phyloP scores from a whole-genome alignment of 2,113 vertebrate genomes.

The Plotosus lineatus region DNA sequence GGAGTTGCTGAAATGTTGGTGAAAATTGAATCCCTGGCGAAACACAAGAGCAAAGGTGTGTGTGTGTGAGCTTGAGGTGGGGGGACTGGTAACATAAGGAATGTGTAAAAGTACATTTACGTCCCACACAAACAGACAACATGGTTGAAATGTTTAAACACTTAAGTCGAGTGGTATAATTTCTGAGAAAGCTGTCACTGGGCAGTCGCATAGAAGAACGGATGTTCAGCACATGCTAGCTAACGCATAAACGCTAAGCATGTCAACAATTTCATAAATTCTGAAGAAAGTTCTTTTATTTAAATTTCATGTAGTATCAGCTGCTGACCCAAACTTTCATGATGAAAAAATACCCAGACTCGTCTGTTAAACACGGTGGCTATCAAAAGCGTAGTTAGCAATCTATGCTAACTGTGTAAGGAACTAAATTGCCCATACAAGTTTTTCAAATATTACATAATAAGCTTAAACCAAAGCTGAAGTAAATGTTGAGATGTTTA shows the following conservation, averaged over 20 bases:
- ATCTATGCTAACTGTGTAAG: not conserved
- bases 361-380: not conserved
- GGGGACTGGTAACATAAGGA: not conserved
- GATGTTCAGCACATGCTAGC: not conserved
- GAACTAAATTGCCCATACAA: not conserved
- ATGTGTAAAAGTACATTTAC: not conserved
- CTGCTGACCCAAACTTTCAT: too few relatives aligned
- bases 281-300: too few relatives aligned
- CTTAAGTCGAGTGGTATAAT: not conserved
- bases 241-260: not conserved
- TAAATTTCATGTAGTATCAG: not conserved
- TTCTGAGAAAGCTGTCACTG: not conserved
- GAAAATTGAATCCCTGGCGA: conserved; percentile 29
- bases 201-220: not conserved
- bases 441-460: not conserved
- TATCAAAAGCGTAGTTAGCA: not conserved
- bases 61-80: not conserved
- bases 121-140: not conserved
- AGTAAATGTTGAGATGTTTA: not conserved
- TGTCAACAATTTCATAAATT: not conserved
- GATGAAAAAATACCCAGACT: not conserved
- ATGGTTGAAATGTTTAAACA: not conserved
- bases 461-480: not conserved
- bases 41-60: not conserved
- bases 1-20: conserved; percentile 13